phyloP scores from a whole-genome alignment of 2,888 invertebrate species.

The Meliscaeva auricollis region DNA sequence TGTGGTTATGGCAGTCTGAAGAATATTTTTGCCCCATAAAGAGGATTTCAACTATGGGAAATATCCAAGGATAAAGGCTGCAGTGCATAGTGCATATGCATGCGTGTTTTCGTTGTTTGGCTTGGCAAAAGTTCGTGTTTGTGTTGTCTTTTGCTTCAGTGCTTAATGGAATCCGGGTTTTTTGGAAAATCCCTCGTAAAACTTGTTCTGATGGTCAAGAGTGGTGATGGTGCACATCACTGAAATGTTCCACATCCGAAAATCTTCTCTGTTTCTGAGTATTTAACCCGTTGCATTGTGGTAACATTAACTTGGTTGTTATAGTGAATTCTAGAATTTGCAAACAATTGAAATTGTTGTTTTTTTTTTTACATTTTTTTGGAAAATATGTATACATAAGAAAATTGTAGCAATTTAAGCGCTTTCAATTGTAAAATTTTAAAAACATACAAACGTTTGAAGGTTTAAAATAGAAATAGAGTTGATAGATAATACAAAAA shows the following conservation, averaged over 20 bases:
- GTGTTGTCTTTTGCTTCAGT: constrained; percentile 6
- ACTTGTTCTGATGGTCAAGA: not conserved
- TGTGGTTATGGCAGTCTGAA: constrained; percentile 9
- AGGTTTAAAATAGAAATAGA: too few relatives aligned
- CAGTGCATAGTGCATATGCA: too few relatives aligned
- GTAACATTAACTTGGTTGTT: too few relatives aligned
- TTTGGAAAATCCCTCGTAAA: constrained; percentile 6
- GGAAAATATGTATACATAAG: too few relatives aligned
- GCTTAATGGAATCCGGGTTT: not conserved
- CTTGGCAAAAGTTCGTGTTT: not conserved
- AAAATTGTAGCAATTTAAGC: too few relatives aligned
- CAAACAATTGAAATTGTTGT: too few relatives aligned
- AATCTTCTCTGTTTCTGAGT: not conserved
- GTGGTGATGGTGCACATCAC: not conserved
- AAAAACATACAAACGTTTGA: too few relatives aligned
- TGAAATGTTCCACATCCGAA: too few relatives aligned
- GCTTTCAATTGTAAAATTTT: too few relatives aligned
- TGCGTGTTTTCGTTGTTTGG: not conserved
- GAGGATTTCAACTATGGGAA: not conserved
- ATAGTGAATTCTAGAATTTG: too few relatives aligned
- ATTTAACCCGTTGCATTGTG: not conserved
- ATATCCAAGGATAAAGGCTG: not conserved
- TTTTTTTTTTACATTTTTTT: too few relatives aligned
- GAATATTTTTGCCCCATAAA: not conserved
- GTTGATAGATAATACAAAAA: too few relatives aligned